These are phyloP conservation scores for Gymnoscopelus braueri DNA, from an alignment of 2,797 vertebrate species.

Conservation along the genomic window DNA sequence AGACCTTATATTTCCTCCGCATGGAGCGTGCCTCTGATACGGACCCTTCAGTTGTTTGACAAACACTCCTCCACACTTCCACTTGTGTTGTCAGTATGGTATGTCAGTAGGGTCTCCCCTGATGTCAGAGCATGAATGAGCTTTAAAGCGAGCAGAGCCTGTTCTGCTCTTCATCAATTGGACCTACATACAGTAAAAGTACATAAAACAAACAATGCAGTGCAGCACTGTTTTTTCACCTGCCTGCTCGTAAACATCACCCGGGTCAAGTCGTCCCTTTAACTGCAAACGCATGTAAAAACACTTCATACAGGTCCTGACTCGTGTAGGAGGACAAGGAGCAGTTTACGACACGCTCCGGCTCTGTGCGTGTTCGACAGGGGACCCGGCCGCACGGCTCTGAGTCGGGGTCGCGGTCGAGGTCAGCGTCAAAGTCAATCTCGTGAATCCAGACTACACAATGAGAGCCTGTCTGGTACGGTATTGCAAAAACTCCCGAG, in stretches of 20 bases:
- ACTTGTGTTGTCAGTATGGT: constrained; percentile 24
- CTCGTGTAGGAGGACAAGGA: constrained; percentile 19
- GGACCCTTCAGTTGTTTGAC: constrained; percentile 47
- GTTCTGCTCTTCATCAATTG: constrained; percentile 7
- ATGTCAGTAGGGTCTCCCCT: constrained; percentile 31
- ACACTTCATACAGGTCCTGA: constrained; percentile 40
- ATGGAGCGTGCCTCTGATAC: constrained; percentile 48
- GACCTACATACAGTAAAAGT: constrained; percentile 15
- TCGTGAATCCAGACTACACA: constrained; percentile 40
- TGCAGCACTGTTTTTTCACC: constrained; percentile 18
- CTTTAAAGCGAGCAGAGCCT: constrained; percentile 36
- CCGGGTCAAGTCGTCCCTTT: constrained; percentile 56
- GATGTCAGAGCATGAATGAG: constrained; percentile 23
- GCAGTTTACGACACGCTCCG: constrained; percentile 34
- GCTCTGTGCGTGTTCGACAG: constrained; percentile 22
- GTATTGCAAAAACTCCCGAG: constrained; percentile 5
- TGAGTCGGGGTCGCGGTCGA: constrained; percentile 28
- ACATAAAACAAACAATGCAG: constrained; percentile 28
- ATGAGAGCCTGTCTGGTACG: constrained; percentile 10
- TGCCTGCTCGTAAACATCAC: constrained; percentile 36
- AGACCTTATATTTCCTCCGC: constrained; percentile 63
- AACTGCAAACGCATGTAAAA: constrained; percentile 52
- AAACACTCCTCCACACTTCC: constrained; percentile 30
- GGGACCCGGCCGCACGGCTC: constrained; percentile 25
- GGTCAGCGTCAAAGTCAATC: constrained; percentile 31